Evolutionary conservation across 2,888 invertebrate species (phyloP), one percentile per base, ranked within the genome.

Genomic region (Eilema sororculum): DNA sequence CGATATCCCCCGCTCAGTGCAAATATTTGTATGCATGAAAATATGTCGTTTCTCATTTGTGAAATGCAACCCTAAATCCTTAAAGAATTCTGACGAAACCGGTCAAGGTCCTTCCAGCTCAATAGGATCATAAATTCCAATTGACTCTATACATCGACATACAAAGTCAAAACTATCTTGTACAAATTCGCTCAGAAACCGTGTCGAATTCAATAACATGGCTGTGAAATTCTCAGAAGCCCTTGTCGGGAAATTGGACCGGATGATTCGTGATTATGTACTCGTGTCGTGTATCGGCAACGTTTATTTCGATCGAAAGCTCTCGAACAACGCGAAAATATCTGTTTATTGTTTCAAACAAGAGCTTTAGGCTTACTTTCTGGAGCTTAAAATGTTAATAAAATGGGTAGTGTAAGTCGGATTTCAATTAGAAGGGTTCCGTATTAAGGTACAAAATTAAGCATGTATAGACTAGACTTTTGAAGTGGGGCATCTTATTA

Each of bases 241-340:
- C 46, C 37, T 73, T 25, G 28, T n/a, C 20, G 41, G 70, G 69
- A 72, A 73, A 75, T 75, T 65, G 71, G 61, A 72, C 56, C 65
- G 71, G 22, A 72, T 71, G 65, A 46, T 68, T 61, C 68, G 60
- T 60, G 72, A 80, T 78, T 78, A 65, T 37, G 59, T 70, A 46
- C 71, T 73, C 60, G 66, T n/a, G 28, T 63, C 52, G 67, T 73
- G 65, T 67, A 68, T 72, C 59, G 63, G 74, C 58, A 77, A 56
- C 60, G 25, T 56, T 72, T 25, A 12, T 37, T 64, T n/a, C 12
- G 56, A 60, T n/a, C 20, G 52, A 52, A 52, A 3, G 52, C 46
- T 46, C 20, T 24, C 13, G 52, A 57, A 62, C 3, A 37, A 30
- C 24, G 13, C 56, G 62, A 37, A 33, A 25, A 62, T 62, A 33